Conservation (phyloP, 1,140 invertebrate species). For the Drosophila pachea region DNA sequence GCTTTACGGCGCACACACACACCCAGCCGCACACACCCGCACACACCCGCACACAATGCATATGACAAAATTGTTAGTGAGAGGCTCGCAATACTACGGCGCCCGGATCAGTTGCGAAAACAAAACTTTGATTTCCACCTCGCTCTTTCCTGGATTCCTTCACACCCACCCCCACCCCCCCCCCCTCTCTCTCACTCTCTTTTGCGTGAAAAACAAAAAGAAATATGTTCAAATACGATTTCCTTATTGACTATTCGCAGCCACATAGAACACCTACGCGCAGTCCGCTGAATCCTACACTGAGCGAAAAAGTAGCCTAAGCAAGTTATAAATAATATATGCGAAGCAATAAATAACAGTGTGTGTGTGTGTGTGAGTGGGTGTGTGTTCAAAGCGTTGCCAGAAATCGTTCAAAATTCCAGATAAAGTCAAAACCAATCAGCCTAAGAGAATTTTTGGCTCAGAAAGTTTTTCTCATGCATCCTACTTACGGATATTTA, state of each 20-base stretch:
- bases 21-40: not conserved
- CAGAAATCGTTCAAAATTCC: no score
- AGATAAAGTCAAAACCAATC: no score
- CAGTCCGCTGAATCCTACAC: not conserved
- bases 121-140: conserved; percentile 34
- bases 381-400: no score
- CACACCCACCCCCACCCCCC: not conserved
- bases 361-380: conserved; percentile 5
- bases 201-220: not conserved
- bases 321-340: not conserved
- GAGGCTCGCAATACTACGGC: conserved; percentile 8
- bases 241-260: conserved; percentile 29
- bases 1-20: conserved; percentile 17
- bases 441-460: no score
- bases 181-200: no score
- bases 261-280: not conserved
- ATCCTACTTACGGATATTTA: no score
- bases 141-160: not conserved
- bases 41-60: conserved; percentile 5
- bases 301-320: not conserved
- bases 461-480: no score
- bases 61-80: conserved; percentile 28
- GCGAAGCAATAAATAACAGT: not conserved
- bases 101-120: conserved; percentile 24
- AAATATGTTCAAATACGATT: conserved; percentile 21